Percentiles rank a stretch among this genome's conserved stretches.
phyloP scores from a whole-genome alignment of 2,888 invertebrate genomes.

The Agelastica alni region DNA sequence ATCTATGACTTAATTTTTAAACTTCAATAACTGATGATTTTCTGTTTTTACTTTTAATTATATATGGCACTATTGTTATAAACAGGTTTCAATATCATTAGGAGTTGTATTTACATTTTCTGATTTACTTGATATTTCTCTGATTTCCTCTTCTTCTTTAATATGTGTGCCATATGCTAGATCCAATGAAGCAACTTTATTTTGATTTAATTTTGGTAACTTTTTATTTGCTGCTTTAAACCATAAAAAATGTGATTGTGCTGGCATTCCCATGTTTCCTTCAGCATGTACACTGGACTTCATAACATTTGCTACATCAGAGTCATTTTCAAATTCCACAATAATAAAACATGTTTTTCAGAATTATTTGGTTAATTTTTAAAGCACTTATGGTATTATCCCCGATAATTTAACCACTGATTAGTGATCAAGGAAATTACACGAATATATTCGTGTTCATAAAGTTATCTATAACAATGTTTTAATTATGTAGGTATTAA shows the following conservation, averaged over 20 bases:
- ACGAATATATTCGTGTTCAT: too few species aligned
- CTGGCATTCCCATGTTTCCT: slow-evolving; percentile 64
- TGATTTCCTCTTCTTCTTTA: slow-evolving; percentile 57
- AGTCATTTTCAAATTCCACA: slow-evolving; percentile 68
- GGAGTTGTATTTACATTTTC: slow-evolving; percentile 54
- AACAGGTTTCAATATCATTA: too few species aligned
- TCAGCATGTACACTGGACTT: slow-evolving; percentile 63
- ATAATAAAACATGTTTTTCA: too few species aligned
- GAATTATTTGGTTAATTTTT: too few species aligned
- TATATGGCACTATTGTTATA: too few species aligned
- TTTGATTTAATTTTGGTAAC: slow-evolving; percentile 45
- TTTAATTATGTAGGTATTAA: too few species aligned
- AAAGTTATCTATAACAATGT: too few species aligned
- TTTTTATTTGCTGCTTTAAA: slow-evolving; percentile 58
- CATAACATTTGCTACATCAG: slow-evolving; percentile 63
- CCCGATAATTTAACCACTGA: too few species aligned
- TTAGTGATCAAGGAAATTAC: too few species aligned
- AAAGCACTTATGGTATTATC: too few species aligned
- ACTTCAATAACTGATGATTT: too few species aligned
- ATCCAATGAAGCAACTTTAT: slow-evolving; percentile 38
- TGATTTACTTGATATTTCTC: slow-evolving; percentile 58
- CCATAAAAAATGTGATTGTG: slow-evolving; percentile 74
- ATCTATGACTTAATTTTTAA: slow-evolving; percentile 49
- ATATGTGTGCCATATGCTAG: slow-evolving; percentile 59
- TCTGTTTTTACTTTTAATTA: too few species aligned